Percentiles rank a stretch among this genome's conserved stretches.
These are phyloP conservation scores for Ariolimax columbianus DNA, from an alignment of 2,888 invertebrate species.

Conservation along the genomic window DNA sequence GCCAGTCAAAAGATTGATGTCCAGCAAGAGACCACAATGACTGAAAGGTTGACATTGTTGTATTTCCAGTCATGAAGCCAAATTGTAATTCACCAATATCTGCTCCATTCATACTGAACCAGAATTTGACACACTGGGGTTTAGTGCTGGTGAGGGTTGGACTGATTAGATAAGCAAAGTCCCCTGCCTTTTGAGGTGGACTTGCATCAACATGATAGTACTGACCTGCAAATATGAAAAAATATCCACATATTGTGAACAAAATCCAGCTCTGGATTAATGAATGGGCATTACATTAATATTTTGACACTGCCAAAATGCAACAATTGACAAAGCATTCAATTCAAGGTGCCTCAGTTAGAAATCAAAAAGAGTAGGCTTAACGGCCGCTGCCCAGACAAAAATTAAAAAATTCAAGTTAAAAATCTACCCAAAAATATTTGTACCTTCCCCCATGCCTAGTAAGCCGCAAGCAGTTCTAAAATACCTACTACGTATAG, in stretches of 20 bases:
- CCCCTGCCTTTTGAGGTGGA: conserved; percentile 61
- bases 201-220: conserved; percentile 70
- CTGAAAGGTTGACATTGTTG: conserved; percentile 12
- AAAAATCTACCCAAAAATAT: too few relatives aligned
- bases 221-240: conserved; percentile 64
- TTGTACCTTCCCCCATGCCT: too few relatives aligned
- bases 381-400: too few relatives aligned
- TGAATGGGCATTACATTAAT: too few relatives aligned
- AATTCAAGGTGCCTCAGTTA: too few relatives aligned
- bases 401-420: too few relatives aligned
- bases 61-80: conserved; percentile 31
- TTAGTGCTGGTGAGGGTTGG: conserved; percentile 61
- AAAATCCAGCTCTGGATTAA: too few relatives aligned
- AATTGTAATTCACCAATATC: conserved; percentile 44
- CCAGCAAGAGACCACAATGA: conserved; percentile 64
- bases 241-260: conserved; percentile 50
- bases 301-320: too few relatives aligned
- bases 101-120: conserved; percentile 59
- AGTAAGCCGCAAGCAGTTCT: too few relatives aligned
- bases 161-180: conserved; percentile 65
- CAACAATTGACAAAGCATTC: too few relatives aligned
- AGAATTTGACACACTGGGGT: conserved; percentile 65
- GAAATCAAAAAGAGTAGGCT: too few relatives aligned
- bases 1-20: conserved; percentile 71
- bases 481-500: too few relatives aligned